Evolutionary conservation across 2,888 invertebrate genomes (phyloP), one percentile per base, ranked within the genome.

Genomic region (Amphimallon solstitiale): DNA sequence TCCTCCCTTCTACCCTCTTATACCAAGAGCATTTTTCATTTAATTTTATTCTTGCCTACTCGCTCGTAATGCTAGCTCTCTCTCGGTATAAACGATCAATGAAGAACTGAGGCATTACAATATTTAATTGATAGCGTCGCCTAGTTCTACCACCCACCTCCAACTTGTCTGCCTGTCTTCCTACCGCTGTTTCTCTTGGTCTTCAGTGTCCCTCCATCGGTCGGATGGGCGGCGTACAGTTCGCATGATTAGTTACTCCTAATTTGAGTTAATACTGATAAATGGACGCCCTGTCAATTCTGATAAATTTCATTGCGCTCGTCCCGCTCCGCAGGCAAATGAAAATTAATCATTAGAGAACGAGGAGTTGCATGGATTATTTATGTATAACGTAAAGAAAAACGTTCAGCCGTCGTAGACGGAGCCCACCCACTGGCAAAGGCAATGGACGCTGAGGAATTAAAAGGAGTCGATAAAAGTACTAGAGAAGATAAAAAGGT

Each of bases 191-290:
- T 23, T 49, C 23, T 14, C 12, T 35, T 46, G 17, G 2, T 34
- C 35, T 29, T 10, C 37, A 51, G 17, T 51, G 15, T 51, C 51
- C 9, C 51, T 34, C 51, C 15, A 51, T 29, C 9, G 29, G n/a
- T n/a, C n/a, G n/a, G n/a, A n/a, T n/a, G 34, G 15, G 9, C 35
- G 23, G 35, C 23, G 15, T 40, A 56, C 56, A 56, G 21, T 56
- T 56, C 56, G 56, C 56, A 56, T 56, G 56, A 56, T 56, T 56
- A 56, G 56, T 56, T 40, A 40, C 56, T 56, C 56, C 56, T 56
- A 56, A 56, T 56, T 56, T 56, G 56, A 56, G 56, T 56, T 56
- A 56, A 56, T 56, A 56, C 56, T 56, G 56, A 56, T 56, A 56
- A 56, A 56, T 40, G 56, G 40, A 40, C 56, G 12, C 23, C n/a